Base-by-base conservation (phyloP, 2,797 vertebrate species). In the Arnoldichthys spilopterus region DNA sequence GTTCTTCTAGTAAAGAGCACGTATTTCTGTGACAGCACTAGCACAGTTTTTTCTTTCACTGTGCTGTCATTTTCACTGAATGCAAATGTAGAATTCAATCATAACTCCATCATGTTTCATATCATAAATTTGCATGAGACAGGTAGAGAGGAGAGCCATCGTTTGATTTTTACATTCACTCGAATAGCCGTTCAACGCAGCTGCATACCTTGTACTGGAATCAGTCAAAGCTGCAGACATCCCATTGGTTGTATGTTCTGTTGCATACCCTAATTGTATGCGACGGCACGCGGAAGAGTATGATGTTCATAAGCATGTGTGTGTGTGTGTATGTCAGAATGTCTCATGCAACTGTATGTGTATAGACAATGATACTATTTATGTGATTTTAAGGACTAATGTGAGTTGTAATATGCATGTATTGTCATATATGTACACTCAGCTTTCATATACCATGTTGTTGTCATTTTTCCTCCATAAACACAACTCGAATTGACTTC, bases 211-310 rank as follows among this genome's bases (percentile, higher is more conserved):
- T 18, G 8, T 26, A 43, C 13, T 40, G 34, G 62, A 67, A 28
- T 16, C 9, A 64, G 43, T 71, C 34, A 66, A 58, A 22, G 56
- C 66, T 24, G 22, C 49, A 79, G 69, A 49, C 67, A 76, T 76
- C 71, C 26, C 72, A 62, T 76, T 28, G n/a, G 63, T 68, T 88
- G 85, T 83, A 89, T 89, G 78, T 78, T 85, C 88, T 91, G 92
- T 91, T 91, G 92, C 91, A 92, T 94, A 93, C 92, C 91, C 88
- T 83, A 84, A 87, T 90, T 93, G 92, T 91, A 93, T 91, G 93
- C 92, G 93, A 90, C 91, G 92, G 93, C 92, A 94, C 92, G 91
- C 92, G 88, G 88, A 86, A 85, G 79, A 49, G 43, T 53, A 37
- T 47, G 22, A 78, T 13, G 18, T 16, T n/a, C 18, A 49, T 34